phyloP scores from a whole-genome alignment of 35 echinoderm and acorn worm genomes.

The Amphiura filiformis region DNA sequence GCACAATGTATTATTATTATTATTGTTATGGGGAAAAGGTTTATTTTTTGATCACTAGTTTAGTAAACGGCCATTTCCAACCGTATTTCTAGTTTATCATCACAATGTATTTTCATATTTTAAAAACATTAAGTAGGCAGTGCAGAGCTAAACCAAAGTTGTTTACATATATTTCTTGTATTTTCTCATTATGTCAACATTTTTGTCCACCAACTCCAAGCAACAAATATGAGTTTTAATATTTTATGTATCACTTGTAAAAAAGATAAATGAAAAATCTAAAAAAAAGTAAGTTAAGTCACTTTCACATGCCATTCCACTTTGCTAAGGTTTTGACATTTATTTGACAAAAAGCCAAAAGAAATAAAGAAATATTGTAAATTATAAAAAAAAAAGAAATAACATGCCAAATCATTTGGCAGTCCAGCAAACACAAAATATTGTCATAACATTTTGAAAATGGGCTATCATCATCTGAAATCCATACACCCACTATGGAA shows the following conservation, averaged over 20 bases:
- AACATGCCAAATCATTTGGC: too few species aligned
- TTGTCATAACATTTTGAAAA: too few species aligned
- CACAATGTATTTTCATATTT: slow-evolving; percentile 13
- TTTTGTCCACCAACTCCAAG: slow-evolving; percentile 8
- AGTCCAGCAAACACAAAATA: too few species aligned
- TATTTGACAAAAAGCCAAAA: too few species aligned
- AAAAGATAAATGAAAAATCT: not conserved
- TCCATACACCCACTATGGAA: too few species aligned
- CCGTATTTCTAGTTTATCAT: slow-evolving; percentile 12
- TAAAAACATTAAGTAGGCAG: not conserved
- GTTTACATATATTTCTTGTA: slow-evolving; percentile 15
- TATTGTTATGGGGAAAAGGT: slow-evolving; percentile 6
- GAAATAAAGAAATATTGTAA: too few species aligned
- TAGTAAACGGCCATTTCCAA: slow-evolving; percentile 10
- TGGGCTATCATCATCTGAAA: too few species aligned
- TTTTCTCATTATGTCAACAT: slow-evolving; percentile 1
- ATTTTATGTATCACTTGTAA: slow-evolving; percentile 12
- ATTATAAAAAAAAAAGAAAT: too few species aligned
- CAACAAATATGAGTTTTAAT: slow-evolving; percentile 15
- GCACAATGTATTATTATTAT: not conserved
- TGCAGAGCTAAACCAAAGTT: not conserved
- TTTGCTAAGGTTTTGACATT: not conserved
- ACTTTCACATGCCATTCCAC: not conserved
- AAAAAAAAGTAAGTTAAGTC: not conserved
- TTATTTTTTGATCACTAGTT: slow-evolving; percentile 6